Conservation (phyloP, 1,140 invertebrate genomes). For the Macrocentrus cingulum region DNA sequence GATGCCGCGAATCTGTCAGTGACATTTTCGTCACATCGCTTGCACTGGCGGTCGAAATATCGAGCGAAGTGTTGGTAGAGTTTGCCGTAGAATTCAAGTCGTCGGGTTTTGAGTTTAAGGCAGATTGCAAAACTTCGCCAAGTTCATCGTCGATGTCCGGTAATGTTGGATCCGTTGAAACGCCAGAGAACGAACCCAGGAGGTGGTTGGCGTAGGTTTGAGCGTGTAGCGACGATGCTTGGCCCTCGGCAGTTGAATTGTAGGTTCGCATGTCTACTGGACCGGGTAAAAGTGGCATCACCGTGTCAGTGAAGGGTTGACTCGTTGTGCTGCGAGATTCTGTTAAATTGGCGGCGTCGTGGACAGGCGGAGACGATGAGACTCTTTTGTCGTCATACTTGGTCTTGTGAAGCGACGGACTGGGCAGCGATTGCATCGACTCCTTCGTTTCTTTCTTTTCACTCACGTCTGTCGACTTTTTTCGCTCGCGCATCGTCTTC, state of each 20-base stretch:
- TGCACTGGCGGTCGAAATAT: constrained; percentile 35
- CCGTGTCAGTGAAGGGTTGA: constrained; percentile 60
- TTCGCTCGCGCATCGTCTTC: constrained; percentile 75
- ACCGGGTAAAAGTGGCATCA: constrained; percentile 74
- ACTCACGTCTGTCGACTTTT: constrained; percentile 74
- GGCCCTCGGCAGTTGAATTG: constrained; percentile 57
- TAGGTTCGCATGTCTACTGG: constrained; percentile 88
- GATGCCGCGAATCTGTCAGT: constrained; percentile 75
- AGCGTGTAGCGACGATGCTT: constrained; percentile 60
- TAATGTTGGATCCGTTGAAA: constrained; percentile 66
- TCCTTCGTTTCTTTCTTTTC: constrained; percentile 65
- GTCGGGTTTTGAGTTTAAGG: constrained; percentile 61
- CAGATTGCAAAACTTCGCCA: constrained; percentile 73
- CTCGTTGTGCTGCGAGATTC: constrained; percentile 34
- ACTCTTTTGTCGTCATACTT: constrained; percentile 50
- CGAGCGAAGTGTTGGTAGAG: constrained; percentile 26
- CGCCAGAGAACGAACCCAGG: constrained; percentile 65
- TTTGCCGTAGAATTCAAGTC: constrained; percentile 36
- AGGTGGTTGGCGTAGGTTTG: constrained; percentile 66
- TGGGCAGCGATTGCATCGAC: constrained; percentile 54
- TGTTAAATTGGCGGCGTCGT: constrained; percentile 28
- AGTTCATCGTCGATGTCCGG: constrained; percentile 75
- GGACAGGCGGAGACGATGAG: constrained; percentile 40
- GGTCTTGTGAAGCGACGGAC: constrained; percentile 39
- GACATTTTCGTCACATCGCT: constrained; percentile 66